Base-by-base conservation (phyloP, 2,888 invertebrate species). In the Parnassius smintheus region DNA sequence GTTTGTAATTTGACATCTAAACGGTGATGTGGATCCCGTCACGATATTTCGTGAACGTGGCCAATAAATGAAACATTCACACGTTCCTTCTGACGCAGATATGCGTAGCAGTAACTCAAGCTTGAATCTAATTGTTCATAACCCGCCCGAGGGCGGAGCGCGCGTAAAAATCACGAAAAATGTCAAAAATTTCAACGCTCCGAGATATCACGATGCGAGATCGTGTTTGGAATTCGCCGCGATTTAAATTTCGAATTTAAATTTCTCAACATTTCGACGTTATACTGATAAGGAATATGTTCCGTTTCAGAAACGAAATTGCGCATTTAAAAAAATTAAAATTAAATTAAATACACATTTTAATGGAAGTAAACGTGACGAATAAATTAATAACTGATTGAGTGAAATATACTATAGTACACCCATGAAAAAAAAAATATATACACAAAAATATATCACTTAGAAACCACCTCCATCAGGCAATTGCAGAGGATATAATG, bases 151-250 rank as follows among this genome's bases (percentile, higher is more conserved):
- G 66, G 66, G 57, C 13, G 53, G 57, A 44, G 42, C 57, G 51
- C 52, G 12, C 9, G 62, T 35, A 65, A 67, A 68, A 61, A 61
- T 66, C 66, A 66, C 66, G 65, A 62, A 50, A 57, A 65, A 59
- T 54, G 54, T 59, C 67, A 70, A 74, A 75, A 74, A 74, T 69
- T 68, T 69, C 71, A 70, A 45, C 70, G 70, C 53, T 49, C 58
- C 49, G 56, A 42, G 62, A 54, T 56, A 62, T 65, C 61, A 66
- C 65, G 67, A 49, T 48, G 25, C 44, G 54, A 66, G 64, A 72
- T 73, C 70, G 68, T 70, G 71, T 69, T 69, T 69, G 70, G 56
- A 12, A 46, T 13, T 62, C 52, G 25, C 25, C 18, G 44, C 18
- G 50, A 55, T 61, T 61, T n/a, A n/a, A 41, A 22, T 50, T 54